Base-by-base conservation (phyloP, 2,888 invertebrate genomes). In the Odontocolon sp. region DNA sequence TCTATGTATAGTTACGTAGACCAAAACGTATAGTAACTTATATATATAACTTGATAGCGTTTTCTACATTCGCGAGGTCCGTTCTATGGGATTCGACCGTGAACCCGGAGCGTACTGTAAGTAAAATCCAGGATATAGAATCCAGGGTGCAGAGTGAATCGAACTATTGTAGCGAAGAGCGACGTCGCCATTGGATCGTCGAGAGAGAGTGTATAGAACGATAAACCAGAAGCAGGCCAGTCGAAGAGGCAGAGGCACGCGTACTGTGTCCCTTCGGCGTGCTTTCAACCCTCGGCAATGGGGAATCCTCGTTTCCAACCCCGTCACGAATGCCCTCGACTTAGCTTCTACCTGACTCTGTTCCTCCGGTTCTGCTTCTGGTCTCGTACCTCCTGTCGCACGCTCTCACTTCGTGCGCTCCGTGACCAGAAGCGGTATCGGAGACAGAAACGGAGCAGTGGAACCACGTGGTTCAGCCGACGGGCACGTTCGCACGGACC, bases 221-320 rank as follows among this genome's bases (percentile, higher is more conserved):
- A 31, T 11, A 6, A 18, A 56, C 69, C 61, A 56, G 72, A 47
- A 56, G 67, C 70, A 68, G 45, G 45, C 2, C 11, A 33, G 63
- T 28, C 11, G 28, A 11, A 4, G 26, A 63, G 64, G 45, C 61
- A 21, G 45, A 6, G 36, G 68, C 69, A 66, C 57, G 66, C 72
- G 66, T 63, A 76, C n/a, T n/a, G n/a, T n/a, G n/a, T n/a, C 69
- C 79, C 78, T 75, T 72, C 36, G 38, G 36, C 42, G 63, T 54
- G 72, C 64, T 57, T 57, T 68, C 75, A 75, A 80, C 71, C 61
- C 71, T 40, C 14, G 59, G 54, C 61, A 45, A n/a, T n/a, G 47
- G 64, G 63, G 64, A 76, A 80, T 78, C 82, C 86, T 84, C 83
- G 84, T 79, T 86, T 83, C 80, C 84, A 82, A 85, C 86, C 86